Evolutionary conservation across 2,888 invertebrate species (phyloP).

Genomic region (Xylocampa areola): DNA sequence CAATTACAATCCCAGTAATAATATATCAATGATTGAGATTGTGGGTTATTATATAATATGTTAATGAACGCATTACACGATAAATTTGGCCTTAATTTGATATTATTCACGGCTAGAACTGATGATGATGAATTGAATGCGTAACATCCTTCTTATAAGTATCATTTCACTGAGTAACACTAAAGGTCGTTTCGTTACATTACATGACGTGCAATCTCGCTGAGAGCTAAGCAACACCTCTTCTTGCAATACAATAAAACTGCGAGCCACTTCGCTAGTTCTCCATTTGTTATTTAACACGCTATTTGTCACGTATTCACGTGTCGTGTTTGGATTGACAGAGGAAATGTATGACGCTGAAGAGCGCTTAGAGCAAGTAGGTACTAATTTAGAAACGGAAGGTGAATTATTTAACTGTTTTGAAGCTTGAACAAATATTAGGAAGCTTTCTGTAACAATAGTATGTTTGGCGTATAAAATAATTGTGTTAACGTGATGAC

Average conservation of each 20-base stretch:
- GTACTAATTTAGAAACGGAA: neutral
- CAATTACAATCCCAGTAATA: too few relatives aligned
- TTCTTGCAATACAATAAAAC: constrained; percentile 55
- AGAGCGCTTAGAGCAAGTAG: neutral
- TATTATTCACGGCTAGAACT: too few relatives aligned
- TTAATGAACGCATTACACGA: too few relatives aligned
- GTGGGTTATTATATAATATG: too few relatives aligned
- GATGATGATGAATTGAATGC: too few relatives aligned
- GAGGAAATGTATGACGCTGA: neutral
- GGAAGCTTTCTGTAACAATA: too few relatives aligned
- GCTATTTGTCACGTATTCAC: constrained; percentile 39
- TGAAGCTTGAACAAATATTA: neutral
- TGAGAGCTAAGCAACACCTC: constrained; percentile 60
- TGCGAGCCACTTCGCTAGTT: constrained; percentile 52
- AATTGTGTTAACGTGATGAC: neutral
- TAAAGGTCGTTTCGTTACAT: constrained; percentile 41
- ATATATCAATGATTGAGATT: too few relatives aligned
- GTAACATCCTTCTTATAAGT: constrained; percentile 9
- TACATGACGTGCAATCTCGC: constrained; percentile 60
- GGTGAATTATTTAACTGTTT: neutral
- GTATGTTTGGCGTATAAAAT: neutral
- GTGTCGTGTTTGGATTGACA: constrained; percentile 21
- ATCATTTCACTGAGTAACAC: constrained; percentile 17
- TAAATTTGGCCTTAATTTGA: too few relatives aligned
- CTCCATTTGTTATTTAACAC: constrained; percentile 60